Conservation (phyloP, 2,888 invertebrate species). For the Clunio marinus region DNA sequence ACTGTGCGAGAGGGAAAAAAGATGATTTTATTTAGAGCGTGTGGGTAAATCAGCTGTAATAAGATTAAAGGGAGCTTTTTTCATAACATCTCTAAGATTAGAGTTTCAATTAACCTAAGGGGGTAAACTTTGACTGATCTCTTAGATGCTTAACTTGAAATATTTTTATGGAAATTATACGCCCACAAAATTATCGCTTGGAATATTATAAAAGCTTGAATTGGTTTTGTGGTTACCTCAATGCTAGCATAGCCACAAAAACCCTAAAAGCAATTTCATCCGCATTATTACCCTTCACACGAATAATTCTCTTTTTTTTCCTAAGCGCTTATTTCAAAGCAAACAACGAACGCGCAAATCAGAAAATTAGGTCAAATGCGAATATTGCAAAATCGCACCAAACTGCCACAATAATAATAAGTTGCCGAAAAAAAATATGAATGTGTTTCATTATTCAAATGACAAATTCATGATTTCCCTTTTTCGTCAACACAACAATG, state of each 20-base stretch:
- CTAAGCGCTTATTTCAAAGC: neutral
- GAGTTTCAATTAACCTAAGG: too few species aligned
- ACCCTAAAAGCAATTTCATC: slow-evolving; percentile 8
- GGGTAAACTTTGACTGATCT: too few species aligned
- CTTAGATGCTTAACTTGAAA: too few species aligned
- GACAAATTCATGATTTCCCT: slow-evolving; percentile 28
- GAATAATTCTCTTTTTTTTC: neutral
- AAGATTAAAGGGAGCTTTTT: too few species aligned
- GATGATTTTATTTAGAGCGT: too few species aligned
- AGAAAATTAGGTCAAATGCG: slow-evolving; percentile 29
- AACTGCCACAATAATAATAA: neutral
- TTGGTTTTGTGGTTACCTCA: neutral
- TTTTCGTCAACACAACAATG: neutral
- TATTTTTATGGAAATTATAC: too few species aligned
- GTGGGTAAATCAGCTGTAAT: too few species aligned
- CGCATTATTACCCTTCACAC: slow-evolving; percentile 30
- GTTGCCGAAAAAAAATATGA: too few species aligned
- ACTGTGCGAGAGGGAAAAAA: slow-evolving; percentile 9
- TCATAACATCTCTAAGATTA: too few species aligned
- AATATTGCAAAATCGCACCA: slow-evolving; percentile 24
- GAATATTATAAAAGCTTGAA: too few species aligned
- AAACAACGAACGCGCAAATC: neutral
- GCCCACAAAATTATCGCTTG: too few species aligned
- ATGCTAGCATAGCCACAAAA: neutral
- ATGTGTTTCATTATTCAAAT: slow-evolving; percentile 29